Evolutionary conservation across 2,888 invertebrate genomes (phyloP).

Genomic region (Ophion ventricosus): DNA sequence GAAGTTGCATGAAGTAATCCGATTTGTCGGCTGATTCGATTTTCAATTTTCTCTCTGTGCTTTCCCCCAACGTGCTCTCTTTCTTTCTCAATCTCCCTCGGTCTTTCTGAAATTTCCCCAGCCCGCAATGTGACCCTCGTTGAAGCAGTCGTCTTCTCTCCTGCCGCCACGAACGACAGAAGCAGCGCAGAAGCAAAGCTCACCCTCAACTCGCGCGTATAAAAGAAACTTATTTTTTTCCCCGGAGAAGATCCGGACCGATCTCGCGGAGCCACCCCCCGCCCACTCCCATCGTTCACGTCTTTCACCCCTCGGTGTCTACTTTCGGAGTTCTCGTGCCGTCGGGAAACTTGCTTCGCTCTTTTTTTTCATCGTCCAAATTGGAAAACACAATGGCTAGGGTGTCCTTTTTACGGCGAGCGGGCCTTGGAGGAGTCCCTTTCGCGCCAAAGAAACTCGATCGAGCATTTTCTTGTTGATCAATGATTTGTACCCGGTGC

Average conservation of each 20-base stretch:
- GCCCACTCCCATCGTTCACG: conserved; percentile 17
- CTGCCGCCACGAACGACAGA: conserved; percentile 49
- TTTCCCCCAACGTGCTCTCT: conserved; percentile 69
- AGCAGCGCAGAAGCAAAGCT: conserved; percentile 56
- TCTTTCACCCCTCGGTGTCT: conserved; percentile 50
- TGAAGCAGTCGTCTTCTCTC: conserved; percentile 40
- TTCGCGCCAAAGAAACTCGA: conserved; percentile 40
- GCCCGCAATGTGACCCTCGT: conserved; percentile 59
- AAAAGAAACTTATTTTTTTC: conserved; percentile 63
- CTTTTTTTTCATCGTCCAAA: conserved; percentile 52
- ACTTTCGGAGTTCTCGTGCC: conserved; percentile 61
- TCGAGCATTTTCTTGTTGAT: conserved; percentile 56
- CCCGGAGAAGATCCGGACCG: conserved; percentile 53
- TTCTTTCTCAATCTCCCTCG: conserved; percentile 27
- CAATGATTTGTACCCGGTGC: conserved; percentile 53
- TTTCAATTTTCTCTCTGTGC: conserved; percentile 77
- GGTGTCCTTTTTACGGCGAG: conserved; percentile 52
- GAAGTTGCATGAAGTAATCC: conserved; percentile 74
- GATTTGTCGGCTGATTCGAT: conserved; percentile 78
- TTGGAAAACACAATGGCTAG: conserved; percentile 68
- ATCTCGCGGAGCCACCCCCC: conserved; percentile 49
- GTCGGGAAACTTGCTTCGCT: conserved; percentile 46
- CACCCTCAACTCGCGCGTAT: conserved; percentile 36
- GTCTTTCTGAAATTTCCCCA: conserved; percentile 69
- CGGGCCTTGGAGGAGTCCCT: conserved; percentile 31